Base-by-base conservation (phyloP, 2,113 vertebrate species). In the Hoplias malabaricus region DNA sequence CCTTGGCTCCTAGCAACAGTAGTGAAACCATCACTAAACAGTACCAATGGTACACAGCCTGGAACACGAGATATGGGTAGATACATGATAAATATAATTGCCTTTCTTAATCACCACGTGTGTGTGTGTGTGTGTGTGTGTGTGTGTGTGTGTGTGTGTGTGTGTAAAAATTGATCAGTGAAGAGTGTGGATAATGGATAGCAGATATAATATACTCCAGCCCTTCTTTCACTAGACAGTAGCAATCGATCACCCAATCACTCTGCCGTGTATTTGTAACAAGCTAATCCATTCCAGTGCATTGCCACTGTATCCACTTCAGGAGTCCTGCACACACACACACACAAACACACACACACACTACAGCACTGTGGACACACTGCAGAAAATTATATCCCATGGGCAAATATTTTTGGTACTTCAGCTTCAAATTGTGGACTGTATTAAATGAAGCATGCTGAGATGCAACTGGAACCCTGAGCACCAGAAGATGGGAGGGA, bases 201-300 rank as follows among this genome's bases (percentile, higher is more conserved):
- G 73, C 73, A 74, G 50, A 42, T 76, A 83, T 77, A 78, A 83
- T 86, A 86, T 75, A 81, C 82, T 75, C 81, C 69, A 36, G 59
- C 59, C 59, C 62, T 34, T 74, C 79, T 61, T 69, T 33, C 76
- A 78, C 42, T 67, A 76, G 87, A 87, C 79, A 82, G 70, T 87
- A 83, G 62, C 56, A 86, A 88, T 89, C 85, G 69, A 84, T 89
- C 82, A 80, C 12, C 57, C 80, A 73, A 87, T 88, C 80, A 80
- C 79, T 42, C 53, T 33, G 67, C 72, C 71, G 79, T 78, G 78
- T 85, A 84, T 88, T 87, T 71, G 73, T 86, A 83, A 90, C 81
- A 69, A 86, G 75, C 81, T 75, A 80, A 87, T 88, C 81, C 75
- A 84, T 84, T 86, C 66, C 77, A 46, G 25, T 40, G 50, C 31